phyloP scores from a whole-genome alignment of 2,888 invertebrate genomes.

The Eristalinus aeneus region DNA sequence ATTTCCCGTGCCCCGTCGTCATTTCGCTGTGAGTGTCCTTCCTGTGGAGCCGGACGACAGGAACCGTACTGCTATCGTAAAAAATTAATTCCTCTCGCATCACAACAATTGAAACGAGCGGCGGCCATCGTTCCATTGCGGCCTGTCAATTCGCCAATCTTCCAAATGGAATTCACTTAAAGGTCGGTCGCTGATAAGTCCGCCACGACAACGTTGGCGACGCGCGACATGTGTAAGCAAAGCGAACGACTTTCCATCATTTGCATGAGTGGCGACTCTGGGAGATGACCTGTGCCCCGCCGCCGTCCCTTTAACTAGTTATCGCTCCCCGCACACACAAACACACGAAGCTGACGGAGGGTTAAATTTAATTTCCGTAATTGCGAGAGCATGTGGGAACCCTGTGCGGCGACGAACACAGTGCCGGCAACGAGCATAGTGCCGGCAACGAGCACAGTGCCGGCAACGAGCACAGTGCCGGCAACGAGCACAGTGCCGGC shows the following conservation, averaged over 20 bases:
- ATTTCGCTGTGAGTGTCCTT: background rate
- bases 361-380: slow-evolving; percentile 60
- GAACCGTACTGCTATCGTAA: slow-evolving; percentile 2
- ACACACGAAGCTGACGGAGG: background rate
- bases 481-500: too few relatives aligned
- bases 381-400: slow-evolving; percentile 50
- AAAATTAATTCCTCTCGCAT: slow-evolving; percentile 43
- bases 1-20: slow-evolving; percentile 4
- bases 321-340: slow-evolving; percentile 17
- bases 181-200: slow-evolving; percentile 19
- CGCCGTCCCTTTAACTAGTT: background rate
- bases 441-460: too few relatives aligned
- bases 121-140: background rate
- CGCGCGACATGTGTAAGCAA: background rate
- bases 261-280: slow-evolving; percentile 11
- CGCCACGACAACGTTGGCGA: background rate
- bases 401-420: too few relatives aligned
- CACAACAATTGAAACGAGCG: slow-evolving; percentile 48
- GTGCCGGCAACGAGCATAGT: too few relatives aligned
- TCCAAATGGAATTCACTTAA: slow-evolving; percentile 57
- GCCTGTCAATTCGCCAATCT: slow-evolving; percentile 30
- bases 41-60: background rate
- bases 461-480: too few relatives aligned
- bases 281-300: background rate
- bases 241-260: slow-evolving; percentile 22